Evolutionary conservation across 1,140 invertebrate genomes (phyloP).

Genomic region (Cylas formicarius): DNA sequence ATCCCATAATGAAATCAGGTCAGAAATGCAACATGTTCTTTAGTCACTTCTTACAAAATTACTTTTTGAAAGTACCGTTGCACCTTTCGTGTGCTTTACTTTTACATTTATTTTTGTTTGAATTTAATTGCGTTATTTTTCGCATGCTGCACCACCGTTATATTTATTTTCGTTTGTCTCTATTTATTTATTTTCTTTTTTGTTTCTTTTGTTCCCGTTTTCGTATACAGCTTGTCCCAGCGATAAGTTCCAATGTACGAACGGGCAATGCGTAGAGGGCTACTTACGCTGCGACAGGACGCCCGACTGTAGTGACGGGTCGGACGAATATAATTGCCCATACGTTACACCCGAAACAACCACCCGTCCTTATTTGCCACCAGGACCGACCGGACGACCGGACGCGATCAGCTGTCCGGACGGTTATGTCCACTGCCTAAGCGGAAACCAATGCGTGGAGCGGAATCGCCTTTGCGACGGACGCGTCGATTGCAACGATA

Average conservation of each 20-base stretch:
- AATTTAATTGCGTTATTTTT: constrained; percentile 6
- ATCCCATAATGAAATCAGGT: no score
- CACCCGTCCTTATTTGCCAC: constrained; percentile 23
- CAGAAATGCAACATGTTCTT: no score
- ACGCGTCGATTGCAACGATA: constrained; percentile 59
- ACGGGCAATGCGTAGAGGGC: constrained; percentile 61
- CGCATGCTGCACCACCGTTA: constrained; percentile 15
- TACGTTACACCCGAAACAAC: constrained; percentile 18
- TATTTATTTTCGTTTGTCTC: constrained; percentile 11
- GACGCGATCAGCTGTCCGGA: constrained; percentile 41
- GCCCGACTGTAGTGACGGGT: constrained; percentile 62
- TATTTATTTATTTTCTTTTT: constrained; percentile 22
- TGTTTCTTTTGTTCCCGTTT: constrained; percentile 21
- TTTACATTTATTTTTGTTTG: constrained; percentile 5
- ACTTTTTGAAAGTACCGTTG: no score
- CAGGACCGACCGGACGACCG: constrained; percentile 22
- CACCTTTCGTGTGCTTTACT: no score
- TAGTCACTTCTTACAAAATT: no score
- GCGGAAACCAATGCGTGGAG: constrained; percentile 47
- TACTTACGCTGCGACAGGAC: constrained; percentile 61
- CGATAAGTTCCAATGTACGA: constrained; percentile 73
- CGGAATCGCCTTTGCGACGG: constrained; percentile 54
- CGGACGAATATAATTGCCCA: constrained; percentile 59
- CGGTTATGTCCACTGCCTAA: constrained; percentile 47
- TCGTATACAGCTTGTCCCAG: constrained; percentile 59